Evolutionary conservation across 2,797 vertebrate genomes (phyloP).

Genomic region (Kryptopterus vitreolus): DNA sequence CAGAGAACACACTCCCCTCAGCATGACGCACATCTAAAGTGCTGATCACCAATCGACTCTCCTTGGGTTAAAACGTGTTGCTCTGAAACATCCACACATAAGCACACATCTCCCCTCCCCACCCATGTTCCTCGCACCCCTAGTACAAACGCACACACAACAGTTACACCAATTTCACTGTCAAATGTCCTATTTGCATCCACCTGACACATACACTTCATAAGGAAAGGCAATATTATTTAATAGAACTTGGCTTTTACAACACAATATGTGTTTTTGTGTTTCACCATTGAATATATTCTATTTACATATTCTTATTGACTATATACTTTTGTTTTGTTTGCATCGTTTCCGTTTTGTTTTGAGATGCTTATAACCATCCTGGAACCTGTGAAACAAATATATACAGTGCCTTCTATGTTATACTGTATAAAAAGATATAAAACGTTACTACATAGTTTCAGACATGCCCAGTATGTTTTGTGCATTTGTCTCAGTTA

Average conservation of each 20-base stretch:
- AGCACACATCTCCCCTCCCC: slow-evolving; percentile 8
- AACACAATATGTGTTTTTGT: not conserved
- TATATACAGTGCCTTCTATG: not conserved
- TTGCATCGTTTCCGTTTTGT: not conserved
- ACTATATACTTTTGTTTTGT: no score
- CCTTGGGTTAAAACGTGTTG: slow-evolving; percentile 44
- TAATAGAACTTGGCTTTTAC: not conserved
- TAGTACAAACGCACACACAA: slow-evolving; percentile 25
- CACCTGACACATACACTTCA: slow-evolving; percentile 49
- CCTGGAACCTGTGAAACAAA: not conserved
- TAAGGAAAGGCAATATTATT: slow-evolving; percentile 23
- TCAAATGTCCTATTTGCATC: slow-evolving; percentile 59
- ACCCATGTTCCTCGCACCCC: not conserved
- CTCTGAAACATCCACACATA: slow-evolving; percentile 26
- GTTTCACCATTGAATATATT: not conserved
- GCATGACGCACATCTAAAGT: slow-evolving; percentile 50
- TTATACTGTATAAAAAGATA: not conserved
- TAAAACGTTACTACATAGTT: not conserved
- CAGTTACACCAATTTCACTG: slow-evolving; percentile 60
- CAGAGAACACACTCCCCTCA: slow-evolving; percentile 32
- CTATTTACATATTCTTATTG: not conserved
- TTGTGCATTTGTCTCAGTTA: not conserved
- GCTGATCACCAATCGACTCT: slow-evolving; percentile 41
- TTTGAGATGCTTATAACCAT: not conserved
- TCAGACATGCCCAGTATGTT: not conserved